Percentiles rank a stretch among this genome's conserved stretches.
phyloP scores from a whole-genome alignment of 2,888 invertebrate genomes.

The Spodoptera littoralis region DNA sequence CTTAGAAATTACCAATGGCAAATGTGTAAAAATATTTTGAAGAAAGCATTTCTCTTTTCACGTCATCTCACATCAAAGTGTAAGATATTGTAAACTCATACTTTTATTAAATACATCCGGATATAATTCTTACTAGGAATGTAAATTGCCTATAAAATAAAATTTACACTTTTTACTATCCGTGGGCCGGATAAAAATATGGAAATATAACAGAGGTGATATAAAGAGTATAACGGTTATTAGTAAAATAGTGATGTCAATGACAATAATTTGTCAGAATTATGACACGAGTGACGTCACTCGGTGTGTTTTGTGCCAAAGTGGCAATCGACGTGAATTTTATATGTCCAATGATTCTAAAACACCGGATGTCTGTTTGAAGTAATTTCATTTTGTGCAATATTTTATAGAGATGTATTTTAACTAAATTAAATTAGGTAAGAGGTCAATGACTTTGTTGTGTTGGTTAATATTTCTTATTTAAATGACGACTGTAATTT shows the following conservation, averaged over 20 bases:
- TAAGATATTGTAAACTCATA: slow-evolving; percentile 24
- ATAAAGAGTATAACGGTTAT: slow-evolving; percentile 47
- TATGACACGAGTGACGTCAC: slow-evolving; percentile 39
- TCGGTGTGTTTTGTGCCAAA: slow-evolving; percentile 48
- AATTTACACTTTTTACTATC: slow-evolving; percentile 26
- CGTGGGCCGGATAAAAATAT: slow-evolving; percentile 19
- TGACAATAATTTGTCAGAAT: slow-evolving; percentile 51
- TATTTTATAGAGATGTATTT: slow-evolving; percentile 11
- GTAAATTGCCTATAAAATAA: slow-evolving; percentile 17
- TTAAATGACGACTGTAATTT: not conserved
- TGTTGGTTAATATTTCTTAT: not conserved
- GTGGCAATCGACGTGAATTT: slow-evolving; percentile 39
- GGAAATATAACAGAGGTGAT: slow-evolving; percentile 13
- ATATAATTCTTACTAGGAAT: slow-evolving; percentile 24
- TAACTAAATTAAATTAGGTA: slow-evolving; percentile 17
- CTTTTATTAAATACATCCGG: slow-evolving; percentile 32
- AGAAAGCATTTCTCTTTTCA: slow-evolving; percentile 33
- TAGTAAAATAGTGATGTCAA: slow-evolving; percentile 46
- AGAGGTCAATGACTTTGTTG: slow-evolving; percentile 29
- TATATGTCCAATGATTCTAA: slow-evolving; percentile 37
- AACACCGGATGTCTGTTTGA: slow-evolving; percentile 45
- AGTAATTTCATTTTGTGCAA: slow-evolving; percentile 26
- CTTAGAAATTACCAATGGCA: slow-evolving; percentile 2
- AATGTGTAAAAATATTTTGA: slow-evolving; percentile 11
- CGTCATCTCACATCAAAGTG: slow-evolving; percentile 40